These are phyloP conservation scores for Geopemphigus sp. DNA, from an alignment of 1,140 invertebrate genomes.

Conservation along the genomic window DNA sequence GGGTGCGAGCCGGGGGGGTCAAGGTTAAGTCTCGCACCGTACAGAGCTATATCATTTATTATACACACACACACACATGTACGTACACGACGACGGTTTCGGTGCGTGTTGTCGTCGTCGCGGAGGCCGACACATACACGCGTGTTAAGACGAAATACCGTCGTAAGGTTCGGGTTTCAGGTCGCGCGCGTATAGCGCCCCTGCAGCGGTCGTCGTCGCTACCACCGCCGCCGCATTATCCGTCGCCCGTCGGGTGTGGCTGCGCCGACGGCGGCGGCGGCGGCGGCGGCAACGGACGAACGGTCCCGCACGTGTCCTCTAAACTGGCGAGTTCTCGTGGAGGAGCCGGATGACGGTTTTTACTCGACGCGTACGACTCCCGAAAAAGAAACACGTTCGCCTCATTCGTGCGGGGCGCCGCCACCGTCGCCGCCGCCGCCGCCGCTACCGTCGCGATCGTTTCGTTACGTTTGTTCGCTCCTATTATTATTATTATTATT, in stretches of 20 bases:
- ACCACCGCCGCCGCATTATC: neutral
- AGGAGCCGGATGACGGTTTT: conserved; percentile 46
- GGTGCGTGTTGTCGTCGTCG: neutral
- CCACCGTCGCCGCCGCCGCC: neutral
- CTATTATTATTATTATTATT: too few species aligned
- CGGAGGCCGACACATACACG: neutral
- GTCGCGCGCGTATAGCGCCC: too few species aligned
- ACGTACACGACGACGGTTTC: neutral
- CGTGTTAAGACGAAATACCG: conserved; percentile 1
- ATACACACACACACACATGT: neutral
- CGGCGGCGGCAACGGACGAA: neutral
- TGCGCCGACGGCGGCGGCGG: neutral
- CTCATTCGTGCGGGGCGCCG: neutral
- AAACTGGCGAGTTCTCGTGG: conserved; percentile 10
- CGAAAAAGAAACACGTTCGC: too few species aligned
- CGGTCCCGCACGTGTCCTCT: conserved; percentile 9
- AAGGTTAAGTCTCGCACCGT: neutral
- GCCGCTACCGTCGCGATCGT: too few species aligned
- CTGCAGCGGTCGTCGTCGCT: neutral
- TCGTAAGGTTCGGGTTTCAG: conserved; percentile 25
- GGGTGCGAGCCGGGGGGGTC: neutral
- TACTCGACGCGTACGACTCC: neutral
- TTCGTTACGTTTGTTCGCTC: too few species aligned
- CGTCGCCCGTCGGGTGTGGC: neutral
- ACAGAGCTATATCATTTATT: neutral